Evolutionary conservation across 2,888 invertebrate species (phyloP).

Genomic region (Drosophila neutralis): DNA sequence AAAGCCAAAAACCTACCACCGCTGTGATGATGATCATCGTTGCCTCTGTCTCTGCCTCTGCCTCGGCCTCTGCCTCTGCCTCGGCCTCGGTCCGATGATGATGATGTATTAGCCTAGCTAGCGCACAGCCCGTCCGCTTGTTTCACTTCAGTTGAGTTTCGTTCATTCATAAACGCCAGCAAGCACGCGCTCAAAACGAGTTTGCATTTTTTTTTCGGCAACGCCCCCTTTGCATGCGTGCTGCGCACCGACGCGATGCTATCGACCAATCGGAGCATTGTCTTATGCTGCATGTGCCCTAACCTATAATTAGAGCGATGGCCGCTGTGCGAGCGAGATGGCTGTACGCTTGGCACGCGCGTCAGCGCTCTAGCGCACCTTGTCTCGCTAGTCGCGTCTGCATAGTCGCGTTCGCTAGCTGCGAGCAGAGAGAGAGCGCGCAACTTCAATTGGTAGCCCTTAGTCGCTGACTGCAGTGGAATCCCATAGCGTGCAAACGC

Average conservation of each 20-base stretch:
- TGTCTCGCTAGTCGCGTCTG: slow-evolving; percentile 29
- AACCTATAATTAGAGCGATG: slow-evolving; percentile 84
- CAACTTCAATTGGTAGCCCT: slow-evolving; percentile 8
- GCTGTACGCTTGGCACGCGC: slow-evolving; percentile 37
- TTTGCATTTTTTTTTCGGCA: slow-evolving; percentile 43
- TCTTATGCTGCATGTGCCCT: slow-evolving; percentile 45
- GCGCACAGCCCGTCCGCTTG: background rate
- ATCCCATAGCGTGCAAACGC: slow-evolving; percentile 46
- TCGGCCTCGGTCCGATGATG: slow-evolving; percentile 8
- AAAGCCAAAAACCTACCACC: slow-evolving; percentile 47
- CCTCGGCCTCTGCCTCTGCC: background rate
- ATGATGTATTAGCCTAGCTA: slow-evolving; percentile 47
- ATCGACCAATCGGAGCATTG: slow-evolving; percentile 75
- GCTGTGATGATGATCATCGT: slow-evolving; percentile 30
- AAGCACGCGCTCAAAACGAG: slow-evolving; percentile 59
- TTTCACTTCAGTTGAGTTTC: slow-evolving; percentile 25
- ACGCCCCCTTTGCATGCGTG: slow-evolving; percentile 71
- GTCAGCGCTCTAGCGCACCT: slow-evolving; percentile 41
- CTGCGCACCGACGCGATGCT: slow-evolving; percentile 27
- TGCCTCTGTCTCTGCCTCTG: background rate
- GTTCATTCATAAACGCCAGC: slow-evolving; percentile 67
- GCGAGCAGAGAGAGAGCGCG: slow-evolving; percentile 1
- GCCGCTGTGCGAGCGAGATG: slow-evolving; percentile 77
- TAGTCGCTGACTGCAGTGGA: slow-evolving; percentile 37
- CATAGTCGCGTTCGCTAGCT: slow-evolving; percentile 4